phyloP scores from a whole-genome alignment of 2,113 vertebrate genomes.

The Triplophysa siluroides region DNA sequence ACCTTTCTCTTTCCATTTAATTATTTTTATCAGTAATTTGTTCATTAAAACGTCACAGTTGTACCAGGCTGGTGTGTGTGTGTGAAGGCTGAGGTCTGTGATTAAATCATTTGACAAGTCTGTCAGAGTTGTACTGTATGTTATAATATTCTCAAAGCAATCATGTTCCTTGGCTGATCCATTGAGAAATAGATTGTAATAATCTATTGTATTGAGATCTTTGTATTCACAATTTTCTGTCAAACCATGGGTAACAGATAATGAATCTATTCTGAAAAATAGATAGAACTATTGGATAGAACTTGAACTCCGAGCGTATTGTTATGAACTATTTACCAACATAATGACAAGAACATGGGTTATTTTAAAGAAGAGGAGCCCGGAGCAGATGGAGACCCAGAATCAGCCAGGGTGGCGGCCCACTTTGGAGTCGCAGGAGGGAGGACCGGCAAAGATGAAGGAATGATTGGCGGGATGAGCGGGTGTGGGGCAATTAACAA shows the following conservation, averaged over 20 bases:
- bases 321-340: too few species aligned
- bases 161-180: background rate
- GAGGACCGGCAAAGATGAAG: too few species aligned
- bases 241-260: slow-evolving; percentile 8
- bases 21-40: slow-evolving; percentile 20
- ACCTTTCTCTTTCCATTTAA: background rate
- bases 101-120: background rate
- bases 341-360: too few species aligned
- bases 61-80: slow-evolving; percentile 8
- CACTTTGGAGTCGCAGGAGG: too few species aligned
- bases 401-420: too few species aligned
- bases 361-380: too few species aligned
- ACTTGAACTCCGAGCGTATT: too few species aligned
- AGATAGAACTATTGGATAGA: too few species aligned
- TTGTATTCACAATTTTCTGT: slow-evolving; percentile 4
- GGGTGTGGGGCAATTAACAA: too few species aligned
- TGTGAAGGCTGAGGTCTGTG: background rate
- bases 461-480: too few species aligned
- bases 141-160: slow-evolving; percentile 6
- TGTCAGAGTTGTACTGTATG: slow-evolving; percentile 13
- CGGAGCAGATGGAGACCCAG: too few species aligned
- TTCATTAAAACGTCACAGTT: slow-evolving; percentile 17
- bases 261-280: background rate
- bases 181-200: background rate
- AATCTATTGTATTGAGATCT: background rate